Percentiles rank a stretch among this genome's conserved stretches.
phyloP scores from a whole-genome alignment of 64 coral and sea anemone species.

The Stylophora pistillata region DNA sequence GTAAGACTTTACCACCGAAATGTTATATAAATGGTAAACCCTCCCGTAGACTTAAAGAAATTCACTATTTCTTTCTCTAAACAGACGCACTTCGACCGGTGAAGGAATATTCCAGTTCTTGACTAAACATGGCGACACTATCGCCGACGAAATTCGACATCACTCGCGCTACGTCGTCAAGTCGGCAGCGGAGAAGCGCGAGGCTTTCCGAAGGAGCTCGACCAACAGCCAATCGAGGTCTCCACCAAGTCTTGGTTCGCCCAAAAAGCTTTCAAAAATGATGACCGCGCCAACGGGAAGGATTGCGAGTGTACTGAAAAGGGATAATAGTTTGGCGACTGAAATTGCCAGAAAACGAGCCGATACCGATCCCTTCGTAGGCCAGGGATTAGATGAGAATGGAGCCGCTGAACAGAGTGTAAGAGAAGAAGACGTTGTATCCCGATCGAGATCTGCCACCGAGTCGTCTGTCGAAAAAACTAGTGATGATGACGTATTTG shows the following conservation, averaged over 20 bases:
- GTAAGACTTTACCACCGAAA: slow-evolving; percentile 3
- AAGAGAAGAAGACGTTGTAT: background rate
- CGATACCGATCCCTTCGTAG: background rate
- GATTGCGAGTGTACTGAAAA: background rate
- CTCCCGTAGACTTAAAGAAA: background rate
- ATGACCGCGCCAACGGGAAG: background rate
- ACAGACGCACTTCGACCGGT: slow-evolving; percentile 53
- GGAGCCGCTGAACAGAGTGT: background rate
- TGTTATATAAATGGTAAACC: too few relatives aligned
- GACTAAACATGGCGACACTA: slow-evolving; percentile 42
- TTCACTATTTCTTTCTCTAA: background rate
- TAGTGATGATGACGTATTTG: slow-evolving; percentile 23
- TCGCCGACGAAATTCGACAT: slow-evolving; percentile 33
- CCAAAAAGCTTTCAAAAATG: background rate
- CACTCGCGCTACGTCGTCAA: slow-evolving; percentile 14
- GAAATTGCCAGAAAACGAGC: background rate
- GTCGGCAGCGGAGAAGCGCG: background rate
- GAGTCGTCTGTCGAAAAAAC: slow-evolving; percentile 4
- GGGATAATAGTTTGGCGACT: background rate
- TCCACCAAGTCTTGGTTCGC: background rate
- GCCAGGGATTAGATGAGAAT: background rate
- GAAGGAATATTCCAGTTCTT: slow-evolving; percentile 68
- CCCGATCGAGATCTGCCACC: slow-evolving; percentile 2
- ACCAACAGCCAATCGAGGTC: background rate
- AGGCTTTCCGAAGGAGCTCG: background rate